phyloP scores from a whole-genome alignment of 1,140 invertebrate species.

The Adoxophyes honmai region DNA sequence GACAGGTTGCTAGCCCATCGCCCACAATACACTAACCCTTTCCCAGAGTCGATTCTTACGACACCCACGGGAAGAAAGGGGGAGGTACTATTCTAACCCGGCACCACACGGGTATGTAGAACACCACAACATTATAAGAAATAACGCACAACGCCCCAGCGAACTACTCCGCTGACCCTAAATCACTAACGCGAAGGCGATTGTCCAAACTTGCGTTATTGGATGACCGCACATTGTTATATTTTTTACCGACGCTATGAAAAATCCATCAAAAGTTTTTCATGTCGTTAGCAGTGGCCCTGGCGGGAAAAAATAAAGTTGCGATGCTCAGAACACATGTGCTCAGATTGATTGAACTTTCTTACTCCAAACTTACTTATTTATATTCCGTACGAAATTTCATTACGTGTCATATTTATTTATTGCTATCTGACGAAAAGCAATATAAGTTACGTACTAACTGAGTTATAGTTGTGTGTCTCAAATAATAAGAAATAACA shows the following conservation, averaged over 20 bases:
- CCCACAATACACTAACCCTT: too few relatives aligned
- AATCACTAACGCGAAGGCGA: constrained; percentile 20
- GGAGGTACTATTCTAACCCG: too few relatives aligned
- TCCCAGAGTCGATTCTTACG: too few relatives aligned
- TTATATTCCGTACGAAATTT: constrained; percentile 4
- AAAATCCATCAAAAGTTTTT: constrained; percentile 60
- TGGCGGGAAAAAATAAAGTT: constrained; percentile 31
- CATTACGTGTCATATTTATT: constrained; percentile 8
- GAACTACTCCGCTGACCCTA: too few relatives aligned
- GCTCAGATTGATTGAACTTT: constrained; percentile 21
- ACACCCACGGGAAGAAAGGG: too few relatives aligned
- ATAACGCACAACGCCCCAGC: too few relatives aligned
- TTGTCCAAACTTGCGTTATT: constrained; percentile 39
- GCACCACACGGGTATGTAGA: too few relatives aligned
- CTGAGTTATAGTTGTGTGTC: not conserved
- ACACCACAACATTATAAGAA: too few relatives aligned
- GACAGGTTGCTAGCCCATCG: too few relatives aligned
- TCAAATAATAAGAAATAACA: not conserved
- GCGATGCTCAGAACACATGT: constrained; percentile 23
- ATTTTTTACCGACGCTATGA: constrained; percentile 43
- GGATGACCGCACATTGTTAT: constrained; percentile 39
- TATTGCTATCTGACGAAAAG: not conserved
- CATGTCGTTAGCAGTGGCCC: constrained; percentile 46
- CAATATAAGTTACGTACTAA: not conserved
- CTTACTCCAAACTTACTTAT: constrained; percentile 17